phyloP scores from a whole-genome alignment of 2,888 invertebrate species.

The Volucella inanis region DNA sequence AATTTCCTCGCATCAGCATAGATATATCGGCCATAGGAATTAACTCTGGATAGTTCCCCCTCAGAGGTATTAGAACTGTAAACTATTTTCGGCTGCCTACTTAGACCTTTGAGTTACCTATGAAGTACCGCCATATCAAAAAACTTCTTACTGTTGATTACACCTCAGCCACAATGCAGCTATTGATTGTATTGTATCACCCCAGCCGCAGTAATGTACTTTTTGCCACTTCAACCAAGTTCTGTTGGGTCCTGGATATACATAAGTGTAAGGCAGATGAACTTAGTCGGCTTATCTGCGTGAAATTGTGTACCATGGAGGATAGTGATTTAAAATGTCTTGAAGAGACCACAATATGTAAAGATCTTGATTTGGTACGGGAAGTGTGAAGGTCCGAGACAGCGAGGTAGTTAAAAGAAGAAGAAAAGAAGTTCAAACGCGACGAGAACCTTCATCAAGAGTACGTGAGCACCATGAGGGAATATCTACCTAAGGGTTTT shows the following conservation, averaged over 20 bases:
- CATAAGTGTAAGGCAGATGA: background rate
- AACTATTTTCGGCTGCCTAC: constrained; percentile 35
- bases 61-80: constrained; percentile 52
- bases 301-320: background rate
- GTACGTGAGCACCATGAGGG: constrained; percentile 42
- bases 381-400: constrained; percentile 29
- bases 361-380: constrained; percentile 31
- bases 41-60: constrained; percentile 28
- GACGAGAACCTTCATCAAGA: too few species aligned
- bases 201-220: constrained; percentile 20
- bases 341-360: constrained; percentile 22
- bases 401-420: constrained; percentile 63
- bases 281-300: background rate
- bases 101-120: constrained; percentile 38
- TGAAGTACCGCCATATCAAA: constrained; percentile 41
- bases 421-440: constrained; percentile 59
- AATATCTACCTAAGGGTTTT: constrained; percentile 73
- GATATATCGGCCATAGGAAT: constrained; percentile 48
- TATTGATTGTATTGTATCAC: constrained; percentile 47
- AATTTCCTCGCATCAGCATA: constrained; percentile 41
- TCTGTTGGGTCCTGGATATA: constrained; percentile 17
- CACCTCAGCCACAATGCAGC: constrained; percentile 25
- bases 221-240: constrained; percentile 14
- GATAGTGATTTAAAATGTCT: constrained; percentile 21
- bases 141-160: constrained; percentile 28